phyloP scores from a whole-genome alignment of 92 coral and sea anemone genomes.

The Pocillopora grandis region DNA sequence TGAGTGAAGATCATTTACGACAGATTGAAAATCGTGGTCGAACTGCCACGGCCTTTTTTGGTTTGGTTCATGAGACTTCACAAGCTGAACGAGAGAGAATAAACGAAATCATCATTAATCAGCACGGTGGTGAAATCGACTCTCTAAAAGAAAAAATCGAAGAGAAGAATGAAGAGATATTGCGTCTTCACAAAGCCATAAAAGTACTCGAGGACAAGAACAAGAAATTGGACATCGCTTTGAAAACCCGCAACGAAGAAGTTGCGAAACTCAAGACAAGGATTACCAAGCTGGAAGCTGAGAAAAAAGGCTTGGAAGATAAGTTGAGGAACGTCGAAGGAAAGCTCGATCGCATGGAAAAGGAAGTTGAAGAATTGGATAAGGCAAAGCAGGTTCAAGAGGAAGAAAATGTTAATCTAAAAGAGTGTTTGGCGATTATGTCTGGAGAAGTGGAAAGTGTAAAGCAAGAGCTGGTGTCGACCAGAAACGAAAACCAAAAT shows the following conservation, averaged over 20 bases:
- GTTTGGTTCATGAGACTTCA: neutral
- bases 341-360: slow-evolving; percentile 49
- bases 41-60: neutral
- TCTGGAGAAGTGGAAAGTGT: slow-evolving; percentile 30
- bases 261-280: slow-evolving; percentile 41
- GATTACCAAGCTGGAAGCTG: slow-evolving; percentile 49
- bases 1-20: slow-evolving; percentile 19
- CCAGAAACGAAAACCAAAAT: slow-evolving; percentile 31
- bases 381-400: slow-evolving; percentile 45
- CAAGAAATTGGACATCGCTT: slow-evolving; percentile 37
- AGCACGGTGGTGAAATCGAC: slow-evolving; percentile 40
- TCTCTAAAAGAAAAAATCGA: slow-evolving; percentile 39
- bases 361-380: slow-evolving; percentile 33
- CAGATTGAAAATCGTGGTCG: slow-evolving; percentile 8
- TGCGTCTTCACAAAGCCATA: slow-evolving; percentile 22
- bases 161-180: slow-evolving; percentile 56
- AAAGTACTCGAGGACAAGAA: slow-evolving; percentile 51
- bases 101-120: slow-evolving; percentile 8
- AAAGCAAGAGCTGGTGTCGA: slow-evolving; percentile 4
- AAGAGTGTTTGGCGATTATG: slow-evolving; percentile 15
- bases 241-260: slow-evolving; percentile 41
- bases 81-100: slow-evolving; percentile 6
- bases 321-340: slow-evolving; percentile 44
- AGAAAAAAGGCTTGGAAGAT: slow-evolving; percentile 48
- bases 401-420: slow-evolving; percentile 25